Base-by-base conservation (phyloP, 1,140 invertebrate genomes). In the Euura lappo region DNA sequence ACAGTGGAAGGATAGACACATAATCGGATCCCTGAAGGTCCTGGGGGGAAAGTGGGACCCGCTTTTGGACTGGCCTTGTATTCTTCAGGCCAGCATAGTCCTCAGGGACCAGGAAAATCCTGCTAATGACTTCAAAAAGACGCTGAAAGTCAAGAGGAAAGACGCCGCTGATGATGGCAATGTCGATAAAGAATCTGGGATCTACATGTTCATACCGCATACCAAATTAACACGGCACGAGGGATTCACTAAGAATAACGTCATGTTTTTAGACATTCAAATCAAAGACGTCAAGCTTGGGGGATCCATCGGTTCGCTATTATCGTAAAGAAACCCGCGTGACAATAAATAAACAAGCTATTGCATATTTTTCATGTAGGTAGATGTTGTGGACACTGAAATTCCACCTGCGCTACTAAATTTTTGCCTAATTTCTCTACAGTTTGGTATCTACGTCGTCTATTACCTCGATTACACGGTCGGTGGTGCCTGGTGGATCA, bases 401-500 rank as follows among this genome's bases (percentile, higher is more conserved):
- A 28, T 28, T 67, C 43, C 44, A 73, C n/a, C 28, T 46, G 13
- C 69, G 45, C 13, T 44, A 70, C 11, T 28, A 28, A 28, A 28
- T 28, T n/a, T n/a, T n/a, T n/a, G n/a, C n/a, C n/a, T n/a, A n/a
- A n/a, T n/a, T 28, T 28, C 0, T 28, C 28, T 28, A 28, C 85
- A 95, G 94, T 89, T 94, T 79, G 95, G 95, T n/a, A 93, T 96
- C 71, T 92, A 92, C 73, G 91, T 96, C 4, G 90, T 96, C 0
- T 96, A 97, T 81, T 96, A 95, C 81, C 83, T 96, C 79, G 96
- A 97, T 83, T 95, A 94, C 80, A 91, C 92, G 64, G 87, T 96
- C 75, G 94, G 94, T 13, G 94, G 94, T 5, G 90, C 91, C 1
- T 98, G 96, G 96, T 96, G 95, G 92, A 91, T 97, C 46, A 92